Percentiles rank a stretch among this genome's conserved stretches.
These are phyloP conservation scores for Pseudomugil gertrudae DNA, from an alignment of 2,797 vertebrate species.

Conservation along the genomic window DNA sequence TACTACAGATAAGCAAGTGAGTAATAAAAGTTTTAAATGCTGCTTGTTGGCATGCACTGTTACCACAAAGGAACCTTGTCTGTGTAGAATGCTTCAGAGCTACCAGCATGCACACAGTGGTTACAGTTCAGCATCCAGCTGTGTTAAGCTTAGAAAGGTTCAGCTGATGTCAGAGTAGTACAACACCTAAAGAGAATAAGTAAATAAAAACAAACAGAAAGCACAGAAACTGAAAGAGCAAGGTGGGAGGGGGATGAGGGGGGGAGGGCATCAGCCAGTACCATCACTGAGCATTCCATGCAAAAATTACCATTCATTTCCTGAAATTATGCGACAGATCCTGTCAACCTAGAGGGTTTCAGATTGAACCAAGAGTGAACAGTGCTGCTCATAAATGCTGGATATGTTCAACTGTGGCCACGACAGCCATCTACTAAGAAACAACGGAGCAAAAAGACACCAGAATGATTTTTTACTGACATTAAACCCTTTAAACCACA, in stretches of 20 bases:
- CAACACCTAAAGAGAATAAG: constrained; percentile 56
- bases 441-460: background rate
- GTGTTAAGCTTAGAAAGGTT: constrained; percentile 61
- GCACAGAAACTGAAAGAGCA: constrained; percentile 61
- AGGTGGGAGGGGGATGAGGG: constrained; percentile 28
- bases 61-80: constrained; percentile 55
- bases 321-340: constrained; percentile 73
- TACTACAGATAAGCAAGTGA: constrained; percentile 54
- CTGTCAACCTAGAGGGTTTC: constrained; percentile 77
- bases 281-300: constrained; percentile 84
- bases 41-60: constrained; percentile 70
- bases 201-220: constrained; percentile 60
- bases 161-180: constrained; percentile 56
- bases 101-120: constrained; percentile 80
- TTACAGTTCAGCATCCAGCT: constrained; percentile 64
- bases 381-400: constrained; percentile 58
- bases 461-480: background rate
- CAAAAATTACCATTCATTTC: constrained; percentile 84
- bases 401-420: constrained; percentile 15
- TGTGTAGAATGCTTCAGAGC: constrained; percentile 34
- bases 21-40: constrained; percentile 47
- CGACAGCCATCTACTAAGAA: background rate
- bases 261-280: constrained; percentile 71
- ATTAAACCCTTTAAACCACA: background rate
- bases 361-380: constrained; percentile 83